Evolutionary conservation across 2,888 invertebrate genomes (phyloP).

Genomic region (Cataglyphis albicans): DNA sequence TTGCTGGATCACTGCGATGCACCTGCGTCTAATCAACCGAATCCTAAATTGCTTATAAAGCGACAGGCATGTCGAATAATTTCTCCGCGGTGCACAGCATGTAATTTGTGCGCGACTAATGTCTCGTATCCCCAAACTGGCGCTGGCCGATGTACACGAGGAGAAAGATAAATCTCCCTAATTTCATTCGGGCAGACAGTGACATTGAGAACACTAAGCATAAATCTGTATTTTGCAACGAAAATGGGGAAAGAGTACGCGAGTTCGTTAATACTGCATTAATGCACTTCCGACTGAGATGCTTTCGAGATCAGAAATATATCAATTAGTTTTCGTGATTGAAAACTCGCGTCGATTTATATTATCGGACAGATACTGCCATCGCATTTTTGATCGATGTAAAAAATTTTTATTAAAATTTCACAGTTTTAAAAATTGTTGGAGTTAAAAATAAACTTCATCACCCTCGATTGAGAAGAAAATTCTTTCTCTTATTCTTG

Average conservation of each 20-base stretch:
- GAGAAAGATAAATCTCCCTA: constrained; percentile 42
- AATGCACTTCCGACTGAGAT: not conserved
- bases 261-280: not conserved
- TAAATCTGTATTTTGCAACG: not conserved
- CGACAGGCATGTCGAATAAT: constrained; percentile 46
- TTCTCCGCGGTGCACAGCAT: constrained; percentile 34
- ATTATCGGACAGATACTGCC: not conserved
- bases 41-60: constrained; percentile 53
- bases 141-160: constrained; percentile 41
- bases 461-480: not conserved
- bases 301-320: not conserved
- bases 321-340: not conserved
- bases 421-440: not conserved
- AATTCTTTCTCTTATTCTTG: not conserved
- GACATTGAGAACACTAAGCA: constrained; percentile 30
- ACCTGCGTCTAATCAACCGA: constrained; percentile 50
- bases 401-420: not conserved
- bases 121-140: constrained; percentile 34
- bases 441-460: not conserved
- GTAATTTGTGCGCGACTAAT: constrained; percentile 52
- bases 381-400: not conserved
- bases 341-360: not conserved
- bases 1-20: constrained; percentile 5
- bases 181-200: constrained; percentile 44
- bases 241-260: not conserved